These are phyloP conservation scores for Galeruca laticollis DNA, from an alignment of 2,888 invertebrate genomes.

Conservation along the genomic window DNA sequence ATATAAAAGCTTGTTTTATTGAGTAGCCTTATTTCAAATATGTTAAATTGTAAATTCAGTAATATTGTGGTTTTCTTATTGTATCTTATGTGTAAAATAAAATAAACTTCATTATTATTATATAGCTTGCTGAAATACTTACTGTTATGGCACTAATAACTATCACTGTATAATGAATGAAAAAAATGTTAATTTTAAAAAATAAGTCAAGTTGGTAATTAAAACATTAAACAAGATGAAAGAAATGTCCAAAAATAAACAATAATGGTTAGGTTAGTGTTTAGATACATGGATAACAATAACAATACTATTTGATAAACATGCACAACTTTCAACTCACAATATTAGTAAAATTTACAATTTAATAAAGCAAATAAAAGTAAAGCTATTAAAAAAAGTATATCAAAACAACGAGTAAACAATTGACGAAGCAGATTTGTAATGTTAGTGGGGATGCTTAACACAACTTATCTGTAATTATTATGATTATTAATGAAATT, in stretches of 20 bases:
- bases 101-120: neutral
- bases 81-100: neutral
- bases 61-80: constrained; percentile 6
- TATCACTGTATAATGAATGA: constrained; percentile 3
- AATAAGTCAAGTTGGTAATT: neutral
- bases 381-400: constrained; percentile 14
- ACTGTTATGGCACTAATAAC: neutral
- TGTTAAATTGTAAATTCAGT: neutral
- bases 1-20: neutral
- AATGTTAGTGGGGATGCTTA: neutral
- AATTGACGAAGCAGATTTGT: neutral
- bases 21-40: neutral
- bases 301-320: neutral
- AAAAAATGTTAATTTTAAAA: neutral
- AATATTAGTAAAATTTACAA: constrained; percentile 40
- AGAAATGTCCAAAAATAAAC: constrained; percentile 11
- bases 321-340: constrained; percentile 36
- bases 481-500: no score
- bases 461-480: no score
- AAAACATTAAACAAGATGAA: neutral
- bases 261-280: neutral
- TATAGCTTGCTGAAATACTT: neutral
- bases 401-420: neutral
- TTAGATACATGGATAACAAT: no score
- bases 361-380: constrained; percentile 33